Percentiles rank a stretch among this genome's conserved stretches.
phyloP scores from a whole-genome alignment of 2,797 vertebrate genomes.

The Melanotaenia trifasciata region DNA sequence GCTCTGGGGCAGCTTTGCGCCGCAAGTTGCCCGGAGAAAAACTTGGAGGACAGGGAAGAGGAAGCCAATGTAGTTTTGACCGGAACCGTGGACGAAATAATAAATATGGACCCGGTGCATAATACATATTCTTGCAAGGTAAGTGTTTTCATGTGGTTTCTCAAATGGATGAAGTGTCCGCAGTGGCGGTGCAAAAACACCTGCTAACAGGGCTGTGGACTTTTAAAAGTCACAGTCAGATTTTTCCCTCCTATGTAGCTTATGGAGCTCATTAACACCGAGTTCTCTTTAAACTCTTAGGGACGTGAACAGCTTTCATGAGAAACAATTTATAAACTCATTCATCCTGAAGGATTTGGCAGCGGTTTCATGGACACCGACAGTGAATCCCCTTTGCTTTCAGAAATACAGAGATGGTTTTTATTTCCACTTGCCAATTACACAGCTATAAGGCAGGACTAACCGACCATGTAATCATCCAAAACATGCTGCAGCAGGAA shows the following conservation, averaged over 20 bases:
- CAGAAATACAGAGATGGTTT: constrained; percentile 37
- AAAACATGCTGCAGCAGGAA: constrained; percentile 61
- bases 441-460: constrained; percentile 51
- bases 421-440: constrained; percentile 55
- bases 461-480: constrained; percentile 69
- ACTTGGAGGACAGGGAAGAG: constrained; percentile 92
- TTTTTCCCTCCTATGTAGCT: constrained; percentile 2
- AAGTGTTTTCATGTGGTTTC: constrained; percentile 42
- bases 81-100: constrained; percentile 96
- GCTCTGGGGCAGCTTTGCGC: constrained; percentile 75
- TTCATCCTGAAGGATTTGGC: constrained; percentile 51
- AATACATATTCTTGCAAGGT: constrained; percentile 99
- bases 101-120: constrained; percentile 96
- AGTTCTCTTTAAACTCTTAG: constrained; percentile 11
- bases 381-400: constrained; percentile 36
- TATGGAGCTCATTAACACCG: constrained; percentile 25
- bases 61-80: constrained; percentile 96
- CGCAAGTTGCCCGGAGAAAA: constrained; percentile 89
- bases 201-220: constrained; percentile 36
- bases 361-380: constrained; percentile 31
- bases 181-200: constrained; percentile 41
- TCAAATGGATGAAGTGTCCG: neutral
- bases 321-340: constrained; percentile 49
- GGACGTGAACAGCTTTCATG: constrained; percentile 33
- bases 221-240: constrained; percentile 7